Evolutionary conservation across 2,797 vertebrate genomes (phyloP).

Genomic region (Notamacropus eugenii): DNA sequence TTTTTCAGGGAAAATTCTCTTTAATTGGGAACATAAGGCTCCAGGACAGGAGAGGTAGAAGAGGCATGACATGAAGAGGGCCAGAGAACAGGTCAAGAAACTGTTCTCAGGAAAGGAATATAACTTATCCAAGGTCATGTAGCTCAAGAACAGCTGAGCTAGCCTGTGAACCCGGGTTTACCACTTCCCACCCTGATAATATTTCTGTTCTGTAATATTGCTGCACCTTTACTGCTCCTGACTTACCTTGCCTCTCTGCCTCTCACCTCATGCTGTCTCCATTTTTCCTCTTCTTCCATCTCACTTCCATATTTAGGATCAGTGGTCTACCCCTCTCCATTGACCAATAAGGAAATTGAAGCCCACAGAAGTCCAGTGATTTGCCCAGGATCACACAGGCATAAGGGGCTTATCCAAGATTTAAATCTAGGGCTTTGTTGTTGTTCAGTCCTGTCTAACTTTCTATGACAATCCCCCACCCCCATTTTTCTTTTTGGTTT

Average conservation of each 20-base stretch:
- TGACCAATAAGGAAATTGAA: background rate
- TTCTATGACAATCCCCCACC: rapidly evolving
- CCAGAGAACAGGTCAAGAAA: background rate
- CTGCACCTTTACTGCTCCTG: background rate
- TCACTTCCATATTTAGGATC: background rate
- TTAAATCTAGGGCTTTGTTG: background rate
- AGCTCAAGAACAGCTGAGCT: background rate
- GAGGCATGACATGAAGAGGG: background rate
- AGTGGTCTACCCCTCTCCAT: background rate
- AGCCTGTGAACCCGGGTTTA: background rate
- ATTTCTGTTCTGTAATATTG: background rate
- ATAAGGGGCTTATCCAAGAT: background rate
- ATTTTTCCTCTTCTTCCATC: background rate
- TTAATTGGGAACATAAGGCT: background rate
- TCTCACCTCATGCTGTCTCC: background rate
- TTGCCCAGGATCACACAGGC: background rate
- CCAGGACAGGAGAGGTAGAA: background rate
- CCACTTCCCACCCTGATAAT: background rate
- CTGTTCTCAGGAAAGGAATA: background rate
- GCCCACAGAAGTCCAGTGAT: background rate
- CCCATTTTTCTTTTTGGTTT: background rate
- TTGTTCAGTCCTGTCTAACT: background rate
- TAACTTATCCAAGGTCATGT: background rate
- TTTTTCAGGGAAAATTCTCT: background rate
- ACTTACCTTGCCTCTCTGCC: background rate